Percentiles rank a stretch among this genome's conserved stretches.
These are phyloP conservation scores for Erebia aethiops DNA, from an alignment of 2,888 invertebrate genomes.

Conservation along the genomic window DNA sequence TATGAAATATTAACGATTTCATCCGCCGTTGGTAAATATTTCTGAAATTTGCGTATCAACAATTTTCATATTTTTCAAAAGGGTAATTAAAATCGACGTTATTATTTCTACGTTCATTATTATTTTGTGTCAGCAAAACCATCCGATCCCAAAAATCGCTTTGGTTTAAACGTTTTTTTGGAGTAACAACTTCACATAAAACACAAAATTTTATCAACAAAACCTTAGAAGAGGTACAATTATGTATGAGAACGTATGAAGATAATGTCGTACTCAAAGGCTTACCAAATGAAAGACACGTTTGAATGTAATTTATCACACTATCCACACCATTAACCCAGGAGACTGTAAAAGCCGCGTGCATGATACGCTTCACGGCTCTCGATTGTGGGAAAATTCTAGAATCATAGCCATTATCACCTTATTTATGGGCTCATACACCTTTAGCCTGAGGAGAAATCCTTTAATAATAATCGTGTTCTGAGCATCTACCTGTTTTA, in stretches of 20 bases:
- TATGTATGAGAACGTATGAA: not conserved
- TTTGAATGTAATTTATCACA: conserved; percentile 20
- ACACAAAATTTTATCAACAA: no score
- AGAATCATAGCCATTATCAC: conserved; percentile 13
- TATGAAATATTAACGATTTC: conserved; percentile 12
- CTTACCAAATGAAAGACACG: conserved; percentile 11
- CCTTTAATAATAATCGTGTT: not conserved
- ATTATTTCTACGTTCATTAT: no score
- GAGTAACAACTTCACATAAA: no score
- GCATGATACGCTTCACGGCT: conserved; percentile 12
- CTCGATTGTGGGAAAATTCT: conserved; percentile 18
- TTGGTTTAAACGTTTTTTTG: no score
- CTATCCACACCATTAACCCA: conserved; percentile 19
- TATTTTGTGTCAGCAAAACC: no score
- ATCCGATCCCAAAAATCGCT: no score
- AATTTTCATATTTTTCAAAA: not conserved
- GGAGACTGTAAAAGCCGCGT: conserved; percentile 19
- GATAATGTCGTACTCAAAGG: conserved; percentile 8
- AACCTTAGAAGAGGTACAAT: not conserved
- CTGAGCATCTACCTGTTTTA: not conserved
- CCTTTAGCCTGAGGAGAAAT: not conserved
- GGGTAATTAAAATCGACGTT: no score
- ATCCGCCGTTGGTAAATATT: not conserved
- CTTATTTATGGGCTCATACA: conserved; percentile 7
- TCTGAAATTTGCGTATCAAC: not conserved